Conservation (phyloP, 2,113 vertebrate species). For the Cynoglossus semilaevis region DNA sequence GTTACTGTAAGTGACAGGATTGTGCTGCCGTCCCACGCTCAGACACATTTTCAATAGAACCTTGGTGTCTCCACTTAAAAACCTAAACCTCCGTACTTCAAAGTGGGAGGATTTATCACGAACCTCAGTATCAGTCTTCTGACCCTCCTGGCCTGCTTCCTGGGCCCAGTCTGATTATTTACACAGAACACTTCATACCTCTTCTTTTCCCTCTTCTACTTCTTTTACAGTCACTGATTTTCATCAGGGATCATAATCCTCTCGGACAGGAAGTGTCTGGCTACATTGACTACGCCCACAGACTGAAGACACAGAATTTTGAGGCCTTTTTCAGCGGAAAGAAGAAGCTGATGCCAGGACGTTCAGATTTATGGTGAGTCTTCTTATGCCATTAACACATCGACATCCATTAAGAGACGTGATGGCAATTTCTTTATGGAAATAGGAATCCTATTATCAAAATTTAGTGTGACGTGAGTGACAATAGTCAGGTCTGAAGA, state of each 20-base stretch:
- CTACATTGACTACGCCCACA: conserved; percentile 87
- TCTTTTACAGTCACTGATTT: conserved; percentile 82
- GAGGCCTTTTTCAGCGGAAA: conserved; percentile 84
- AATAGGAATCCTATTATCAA: no score
- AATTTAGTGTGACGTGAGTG: no score
- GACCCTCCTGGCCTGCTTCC: conserved; percentile 31
- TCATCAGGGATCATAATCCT: conserved; percentile 84
- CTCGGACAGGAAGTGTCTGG: conserved; percentile 85
- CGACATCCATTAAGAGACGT: neutral
- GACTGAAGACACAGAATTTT: conserved; percentile 84
- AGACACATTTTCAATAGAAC: no score
- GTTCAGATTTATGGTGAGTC: conserved; percentile 83
- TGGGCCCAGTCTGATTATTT: conserved; percentile 60
- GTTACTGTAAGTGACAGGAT: conserved; percentile 41
- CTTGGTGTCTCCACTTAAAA: neutral
- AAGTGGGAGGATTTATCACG: conserved; percentile 49
- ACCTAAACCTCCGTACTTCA: conserved; percentile 34
- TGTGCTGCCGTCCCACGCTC: conserved; percentile 48
- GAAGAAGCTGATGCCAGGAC: conserved; percentile 80
- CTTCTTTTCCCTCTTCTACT: conserved; percentile 37
- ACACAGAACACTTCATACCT: conserved; percentile 53
- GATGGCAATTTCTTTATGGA: no score
- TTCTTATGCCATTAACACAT: conserved; percentile 3
- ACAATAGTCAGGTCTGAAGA: no score
- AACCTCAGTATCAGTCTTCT: conserved; percentile 36